Base-by-base conservation (phyloP, 2,797 vertebrate species). In the Hydrophis major region DNA sequence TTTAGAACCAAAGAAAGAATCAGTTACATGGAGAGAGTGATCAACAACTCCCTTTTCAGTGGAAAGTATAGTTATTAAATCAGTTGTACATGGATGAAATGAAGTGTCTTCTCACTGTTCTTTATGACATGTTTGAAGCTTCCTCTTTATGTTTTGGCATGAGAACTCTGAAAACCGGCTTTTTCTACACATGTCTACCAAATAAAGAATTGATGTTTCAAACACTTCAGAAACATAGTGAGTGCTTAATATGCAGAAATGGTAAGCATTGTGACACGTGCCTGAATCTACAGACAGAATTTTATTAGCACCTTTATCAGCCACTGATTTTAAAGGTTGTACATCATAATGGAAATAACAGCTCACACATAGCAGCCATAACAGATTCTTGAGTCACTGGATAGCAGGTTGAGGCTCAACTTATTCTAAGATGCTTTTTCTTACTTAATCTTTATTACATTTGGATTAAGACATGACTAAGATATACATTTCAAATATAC, bases 231-330 rank as follows among this genome's bases (percentile, higher is more conserved):
- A 83, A 83, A 47, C 20, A 47, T 28, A 27, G 25, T 87, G 47
- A 88, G 18, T 66, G 13, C 28, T n/a, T 53, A 87, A 74, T 86
- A 42, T 83, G 90, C 56, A 91, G 2, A 47, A 90, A 60, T 86
- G 56, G 25, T 74, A 55, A 53, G 63, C 57, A 57, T 86, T 92
- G 55, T 91, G 92, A 83, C 63, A 63, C 61, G 27, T 42, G 37
- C 74, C 63, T 63, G 18, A 74, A 83, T 50, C 10, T 18, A 59
- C 32, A 93, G 89, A 69, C 27, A 89, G 90, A 56, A 86, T 94
- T 92, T 93, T 59, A 93, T 69, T 93, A 88, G 50, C 88, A 87
- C 53, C 69, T 92, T 93, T 95, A 86, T 60, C 16, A 56, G 37
- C 86, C 53, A 50, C 66, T 83, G 87, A 89, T 83, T 89, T 74